Evolutionary conservation across 1,140 invertebrate species (phyloP).

Genomic region (Globodera ellingtonae): DNA sequence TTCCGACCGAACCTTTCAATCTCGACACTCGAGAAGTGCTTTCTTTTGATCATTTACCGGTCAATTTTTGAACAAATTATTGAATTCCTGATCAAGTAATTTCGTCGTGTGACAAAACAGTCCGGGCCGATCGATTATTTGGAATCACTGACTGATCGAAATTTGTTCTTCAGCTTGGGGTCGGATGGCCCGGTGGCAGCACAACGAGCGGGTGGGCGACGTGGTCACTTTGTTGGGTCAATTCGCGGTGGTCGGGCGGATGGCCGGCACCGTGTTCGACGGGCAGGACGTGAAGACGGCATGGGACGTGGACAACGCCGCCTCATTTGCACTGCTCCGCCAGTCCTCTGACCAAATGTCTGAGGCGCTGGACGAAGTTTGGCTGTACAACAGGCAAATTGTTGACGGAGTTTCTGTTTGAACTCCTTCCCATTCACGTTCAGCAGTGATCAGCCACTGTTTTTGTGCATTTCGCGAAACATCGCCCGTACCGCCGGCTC

Average conservation of each 20-base stretch:
- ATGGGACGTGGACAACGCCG: conserved; percentile 62
- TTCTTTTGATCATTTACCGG: too few relatives aligned
- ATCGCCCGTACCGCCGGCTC: conserved; percentile 6
- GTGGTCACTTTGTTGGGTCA: conserved; percentile 57
- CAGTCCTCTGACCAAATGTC: conserved; percentile 21
- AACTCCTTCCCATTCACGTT: conserved; percentile 23
- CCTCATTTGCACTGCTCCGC: conserved; percentile 57
- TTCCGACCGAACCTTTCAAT: too few relatives aligned
- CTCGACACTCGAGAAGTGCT: too few relatives aligned
- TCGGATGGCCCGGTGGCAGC: conserved; percentile 57
- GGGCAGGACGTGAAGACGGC: conserved; percentile 52
- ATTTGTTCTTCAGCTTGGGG: conserved; percentile 56
- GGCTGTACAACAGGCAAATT: conserved; percentile 63
- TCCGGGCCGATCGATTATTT: too few relatives aligned
- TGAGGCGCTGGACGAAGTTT: conserved; percentile 60
- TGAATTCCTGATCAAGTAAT: too few relatives aligned
- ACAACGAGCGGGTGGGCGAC: conserved; percentile 61
- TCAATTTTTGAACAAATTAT: too few relatives aligned
- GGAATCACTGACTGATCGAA: too few relatives aligned
- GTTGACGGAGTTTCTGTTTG: not conserved
- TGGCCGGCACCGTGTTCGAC: conserved; percentile 59
- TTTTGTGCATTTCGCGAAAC: conserved; percentile 56
- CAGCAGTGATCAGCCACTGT: conserved; percentile 61
- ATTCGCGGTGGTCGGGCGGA: conserved; percentile 60
- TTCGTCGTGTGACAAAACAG: too few relatives aligned